Base-by-base conservation (phyloP, 1,140 invertebrate species). In the Atta texana region DNA sequence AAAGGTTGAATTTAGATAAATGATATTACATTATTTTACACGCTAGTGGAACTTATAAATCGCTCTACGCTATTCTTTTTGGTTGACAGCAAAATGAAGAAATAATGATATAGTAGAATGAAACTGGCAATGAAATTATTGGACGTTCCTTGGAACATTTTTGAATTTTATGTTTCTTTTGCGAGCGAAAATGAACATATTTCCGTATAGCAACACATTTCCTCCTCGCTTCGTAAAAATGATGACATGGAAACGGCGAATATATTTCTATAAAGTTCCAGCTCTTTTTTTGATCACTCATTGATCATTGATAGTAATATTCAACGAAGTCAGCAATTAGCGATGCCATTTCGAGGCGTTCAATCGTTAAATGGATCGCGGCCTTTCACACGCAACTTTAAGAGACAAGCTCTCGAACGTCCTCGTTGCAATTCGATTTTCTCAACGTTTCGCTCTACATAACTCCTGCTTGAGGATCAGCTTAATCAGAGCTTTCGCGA, bases 321-420 rank as follows among this genome's bases (percentile, higher is more conserved):
- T 84, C 51, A 39, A 55, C 63, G 80, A 84, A 74, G 55, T 84
- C 69, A 51, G 69, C 55, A 84, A 84, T 84, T 84, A 75, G 28
- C 55, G 69, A 6, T 84, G 68, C 55, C 55, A 75, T 84, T 75
- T 51, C 69, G 80, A 75, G 18, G 39, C 55, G 69, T 84, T 72
- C 69, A 74, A 84, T 84, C 80, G 80, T 82, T 74, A 74, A 74
- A 74, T 68, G 55, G n/a, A 84, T 84, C 55, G 55, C 7, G n/a
- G 16, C 44, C 31, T 68, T 68, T 7, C 24, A 16, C 66, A 68
- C 68, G 51, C 21, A 53, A 72, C 55, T 24, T 24, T 18, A 61
- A 53, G n/a, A 28, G 49, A 14, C 55, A 53, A 74, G 14, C 24
- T 8, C 5, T 59, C 34, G 16, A 74, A 61, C 49, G 21, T 59